Conservation (phyloP, 2,113 vertebrate genomes). For the Paramormyrops kingsleyae region DNA sequence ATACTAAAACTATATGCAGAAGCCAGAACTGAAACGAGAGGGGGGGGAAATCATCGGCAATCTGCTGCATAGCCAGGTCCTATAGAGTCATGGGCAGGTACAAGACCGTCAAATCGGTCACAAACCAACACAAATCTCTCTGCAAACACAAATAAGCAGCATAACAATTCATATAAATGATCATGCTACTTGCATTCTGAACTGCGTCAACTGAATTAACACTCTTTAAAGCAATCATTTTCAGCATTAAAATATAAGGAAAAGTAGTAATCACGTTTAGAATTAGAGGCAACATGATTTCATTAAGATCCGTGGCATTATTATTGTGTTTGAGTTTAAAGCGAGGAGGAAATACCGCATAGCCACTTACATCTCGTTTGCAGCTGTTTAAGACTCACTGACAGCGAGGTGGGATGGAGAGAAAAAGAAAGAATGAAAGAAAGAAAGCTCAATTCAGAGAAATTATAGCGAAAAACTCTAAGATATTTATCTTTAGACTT, state of each 20-base stretch:
- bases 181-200: not conserved
- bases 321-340: not conserved
- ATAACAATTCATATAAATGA: not conserved
- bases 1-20: not conserved
- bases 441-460: slow-evolving; percentile 28
- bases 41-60: not conserved
- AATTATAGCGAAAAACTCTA: not conserved
- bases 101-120: not conserved
- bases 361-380: slow-evolving; percentile 65
- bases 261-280: not conserved
- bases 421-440: slow-evolving; percentile 21
- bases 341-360: slow-evolving; percentile 30
- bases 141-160: not conserved
- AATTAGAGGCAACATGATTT: not conserved
- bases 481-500: not conserved
- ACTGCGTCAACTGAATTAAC: slow-evolving; percentile 3
- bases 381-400: slow-evolving; percentile 55
- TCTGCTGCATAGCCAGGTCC: not conserved
- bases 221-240: not conserved
- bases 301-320: not conserved
- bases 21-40: not conserved
- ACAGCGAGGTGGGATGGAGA: slow-evolving; percentile 30
- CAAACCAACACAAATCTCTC: not conserved
- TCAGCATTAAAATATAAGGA: not conserved
- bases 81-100: not conserved